phyloP scores from a whole-genome alignment of 2,888 invertebrate species.

The Ariolimax columbianus region DNA sequence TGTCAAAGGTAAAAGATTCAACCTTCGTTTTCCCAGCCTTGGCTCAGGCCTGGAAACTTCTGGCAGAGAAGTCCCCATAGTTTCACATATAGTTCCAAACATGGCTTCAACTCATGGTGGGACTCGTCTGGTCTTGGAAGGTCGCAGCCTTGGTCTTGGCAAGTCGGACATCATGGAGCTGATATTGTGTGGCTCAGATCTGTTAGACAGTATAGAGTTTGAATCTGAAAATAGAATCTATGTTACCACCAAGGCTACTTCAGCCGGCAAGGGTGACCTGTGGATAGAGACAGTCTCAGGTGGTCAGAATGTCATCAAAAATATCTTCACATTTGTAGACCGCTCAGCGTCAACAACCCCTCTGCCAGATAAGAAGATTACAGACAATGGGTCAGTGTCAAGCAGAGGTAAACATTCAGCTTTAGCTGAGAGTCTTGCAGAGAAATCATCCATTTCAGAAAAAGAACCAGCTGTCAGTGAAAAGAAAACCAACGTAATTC shows the following conservation, averaged over 20 bases:
- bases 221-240: conserved; percentile 70
- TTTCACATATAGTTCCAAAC: conserved; percentile 71
- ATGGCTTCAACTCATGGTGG: conserved; percentile 71
- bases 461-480: not conserved
- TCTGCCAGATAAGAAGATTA: conserved; percentile 41
- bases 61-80: conserved; percentile 66
- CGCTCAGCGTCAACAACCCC: conserved; percentile 49
- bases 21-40: conserved; percentile 57
- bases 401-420: conserved; percentile 43
- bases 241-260: conserved; percentile 72
- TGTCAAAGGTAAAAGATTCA: conserved; percentile 37
- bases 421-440: conserved; percentile 42
- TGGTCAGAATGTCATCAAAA: conserved; percentile 69
- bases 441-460: conserved; percentile 30
- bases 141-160: conserved; percentile 72
- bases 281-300: conserved; percentile 75
- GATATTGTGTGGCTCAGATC: conserved; percentile 74
- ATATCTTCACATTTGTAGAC: conserved; percentile 67
- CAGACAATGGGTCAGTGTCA: conserved; percentile 38
- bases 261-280: conserved; percentile 70
- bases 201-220: conserved; percentile 72
- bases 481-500: not conserved
- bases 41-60: conserved; percentile 62
- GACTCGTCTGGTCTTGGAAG: conserved; percentile 71
- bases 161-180: conserved; percentile 74